Evolutionary conservation across 2,797 vertebrate genomes (phyloP).

Genomic region (Amazonetta brasiliensis): DNA sequence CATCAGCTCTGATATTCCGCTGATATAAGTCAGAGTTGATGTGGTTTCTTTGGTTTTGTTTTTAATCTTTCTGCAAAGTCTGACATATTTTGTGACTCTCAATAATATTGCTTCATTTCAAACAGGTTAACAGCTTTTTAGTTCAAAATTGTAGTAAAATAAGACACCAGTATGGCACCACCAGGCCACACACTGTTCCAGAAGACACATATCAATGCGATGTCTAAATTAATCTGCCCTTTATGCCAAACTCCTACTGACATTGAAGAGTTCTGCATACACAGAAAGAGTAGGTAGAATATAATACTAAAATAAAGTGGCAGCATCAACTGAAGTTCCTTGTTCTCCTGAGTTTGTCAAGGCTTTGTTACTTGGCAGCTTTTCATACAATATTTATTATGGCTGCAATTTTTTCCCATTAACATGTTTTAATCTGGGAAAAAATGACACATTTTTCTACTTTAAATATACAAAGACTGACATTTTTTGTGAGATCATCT

Average conservation of each 20-base stretch:
- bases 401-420: slow-evolving; percentile 69
- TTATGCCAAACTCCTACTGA: neutral
- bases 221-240: slow-evolving; percentile 4
- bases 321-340: slow-evolving; percentile 57
- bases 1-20: neutral
- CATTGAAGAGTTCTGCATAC: slow-evolving; percentile 12
- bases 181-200: neutral
- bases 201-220: neutral
- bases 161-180: neutral
- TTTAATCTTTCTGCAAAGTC: neutral
- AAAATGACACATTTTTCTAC: slow-evolving; percentile 65
- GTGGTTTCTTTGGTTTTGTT: neutral
- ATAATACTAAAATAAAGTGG: slow-evolving; percentile 54
- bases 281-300: neutral
- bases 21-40: neutral
- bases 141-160: neutral
- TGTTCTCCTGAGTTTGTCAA: slow-evolving; percentile 69
- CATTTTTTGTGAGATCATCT: slow-evolving; percentile 54
- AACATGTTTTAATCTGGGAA: slow-evolving; percentile 66
- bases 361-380: slow-evolving; percentile 70
- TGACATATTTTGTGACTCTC: neutral
- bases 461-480: slow-evolving; percentile 57
- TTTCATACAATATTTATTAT: slow-evolving; percentile 74
- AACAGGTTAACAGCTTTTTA: neutral
- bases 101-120: neutral